Percentiles rank a stretch among this genome's conserved stretches.
Evolutionary conservation across 2,113 vertebrate species (phyloP).

Genomic region (Agapornis roseicollis): DNA sequence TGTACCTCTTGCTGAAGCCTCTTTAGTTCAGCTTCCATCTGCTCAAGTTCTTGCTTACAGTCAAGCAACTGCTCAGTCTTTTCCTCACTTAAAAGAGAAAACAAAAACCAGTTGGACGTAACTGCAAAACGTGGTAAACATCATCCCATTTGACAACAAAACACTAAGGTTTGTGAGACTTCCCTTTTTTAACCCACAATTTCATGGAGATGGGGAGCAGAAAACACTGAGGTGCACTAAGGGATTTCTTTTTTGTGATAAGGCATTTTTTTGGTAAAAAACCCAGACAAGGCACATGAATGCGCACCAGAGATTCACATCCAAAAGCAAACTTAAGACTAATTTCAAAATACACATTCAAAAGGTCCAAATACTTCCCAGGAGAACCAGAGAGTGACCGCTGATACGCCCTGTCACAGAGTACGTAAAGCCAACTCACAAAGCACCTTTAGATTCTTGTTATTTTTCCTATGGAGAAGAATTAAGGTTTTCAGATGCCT

Average conservation of each 20-base stretch:
- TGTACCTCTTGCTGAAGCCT: slow-evolving; percentile 93
- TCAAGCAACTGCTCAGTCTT: slow-evolving; percentile 97
- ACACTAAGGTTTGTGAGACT: not conserved
- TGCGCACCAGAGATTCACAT: not conserved
- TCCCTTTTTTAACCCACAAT: not conserved
- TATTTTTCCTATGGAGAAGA: not conserved
- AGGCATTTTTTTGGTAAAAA: not conserved
- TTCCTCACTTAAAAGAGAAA: slow-evolving; percentile 83
- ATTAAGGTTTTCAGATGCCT: not conserved
- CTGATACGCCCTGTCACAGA: not conserved
- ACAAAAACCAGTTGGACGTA: not conserved
- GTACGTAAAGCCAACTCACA: not conserved
- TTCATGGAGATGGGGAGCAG: not conserved
- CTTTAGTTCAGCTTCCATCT: slow-evolving; percentile 90
- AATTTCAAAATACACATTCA: not conserved
- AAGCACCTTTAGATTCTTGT: not conserved
- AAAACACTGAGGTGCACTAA: not conserved
- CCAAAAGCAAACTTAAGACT: not conserved
- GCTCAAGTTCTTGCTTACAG: slow-evolving; percentile 93
- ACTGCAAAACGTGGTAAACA: not conserved
- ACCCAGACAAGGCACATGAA: not conserved
- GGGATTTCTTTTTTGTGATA: not conserved
- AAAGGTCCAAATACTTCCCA: not conserved
- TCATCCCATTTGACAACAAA: not conserved
- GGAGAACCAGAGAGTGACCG: not conserved